A percentile compares a stretch with the other conserved stretches of the same genome.
phyloP scores from a whole-genome alignment of 2,797 vertebrate species.

The Picus viridis region DNA sequence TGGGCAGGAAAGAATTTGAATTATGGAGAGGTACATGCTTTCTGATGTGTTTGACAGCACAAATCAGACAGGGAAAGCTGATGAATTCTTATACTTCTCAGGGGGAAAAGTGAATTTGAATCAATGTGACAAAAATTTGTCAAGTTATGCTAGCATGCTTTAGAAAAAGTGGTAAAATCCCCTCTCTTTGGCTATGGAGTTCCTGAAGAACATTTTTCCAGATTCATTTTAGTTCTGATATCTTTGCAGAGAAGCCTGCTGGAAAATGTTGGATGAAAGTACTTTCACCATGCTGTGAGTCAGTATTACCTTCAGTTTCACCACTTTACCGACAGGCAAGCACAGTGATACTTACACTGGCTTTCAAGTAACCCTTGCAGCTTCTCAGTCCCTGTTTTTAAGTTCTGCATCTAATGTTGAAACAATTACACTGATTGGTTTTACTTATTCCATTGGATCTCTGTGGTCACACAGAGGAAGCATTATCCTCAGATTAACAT shows the following conservation, averaged over 20 bases:
- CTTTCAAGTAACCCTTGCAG: neutral
- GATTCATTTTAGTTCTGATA: neutral
- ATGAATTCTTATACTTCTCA: constrained; percentile 73
- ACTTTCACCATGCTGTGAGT: neutral
- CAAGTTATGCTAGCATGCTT: constrained; percentile 34
- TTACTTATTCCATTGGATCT: neutral
- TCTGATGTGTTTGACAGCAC: constrained; percentile 76
- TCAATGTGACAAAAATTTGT: constrained; percentile 72
- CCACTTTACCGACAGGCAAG: neutral
- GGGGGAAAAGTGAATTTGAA: constrained; percentile 69
- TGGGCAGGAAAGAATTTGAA: constrained; percentile 67
- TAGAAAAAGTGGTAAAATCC: neutral
- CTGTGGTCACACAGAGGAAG: neutral
- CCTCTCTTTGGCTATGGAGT: neutral
- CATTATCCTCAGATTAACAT: neutral
- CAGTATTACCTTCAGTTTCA: neutral
- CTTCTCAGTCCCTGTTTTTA: neutral
- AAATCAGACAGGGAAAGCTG: constrained; percentile 71
- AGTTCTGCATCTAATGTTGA: neutral
- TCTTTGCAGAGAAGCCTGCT: neutral
- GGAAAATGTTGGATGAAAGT: neutral
- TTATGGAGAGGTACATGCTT: constrained; percentile 67
- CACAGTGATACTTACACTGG: neutral
- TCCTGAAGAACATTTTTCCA: constrained; percentile 11
- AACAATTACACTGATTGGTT: neutral